These are phyloP conservation scores for Zoanthus gigantus DNA, from an alignment of 92 coral and sea anemone genomes.

Conservation along the genomic window DNA sequence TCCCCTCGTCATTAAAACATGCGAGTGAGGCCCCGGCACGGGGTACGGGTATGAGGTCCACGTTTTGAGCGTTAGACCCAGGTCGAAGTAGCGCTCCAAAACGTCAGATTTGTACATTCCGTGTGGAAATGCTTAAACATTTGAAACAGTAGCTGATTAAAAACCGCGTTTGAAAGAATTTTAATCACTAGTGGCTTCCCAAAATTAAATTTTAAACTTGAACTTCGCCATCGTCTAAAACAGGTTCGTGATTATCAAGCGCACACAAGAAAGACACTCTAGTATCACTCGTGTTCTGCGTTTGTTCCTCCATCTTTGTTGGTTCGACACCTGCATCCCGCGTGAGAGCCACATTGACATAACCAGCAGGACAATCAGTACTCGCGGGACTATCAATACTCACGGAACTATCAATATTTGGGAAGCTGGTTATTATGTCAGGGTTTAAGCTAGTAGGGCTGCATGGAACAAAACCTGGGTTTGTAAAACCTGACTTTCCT, in stretches of 20 bases:
- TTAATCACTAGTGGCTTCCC: too few species aligned
- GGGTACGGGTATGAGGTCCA: too few species aligned
- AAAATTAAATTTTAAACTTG: conserved; percentile 26
- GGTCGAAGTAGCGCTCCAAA: too few species aligned
- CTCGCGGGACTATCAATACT: conserved; percentile 1
- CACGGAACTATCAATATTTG: background rate
- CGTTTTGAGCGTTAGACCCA: too few species aligned
- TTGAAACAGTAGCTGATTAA: too few species aligned
- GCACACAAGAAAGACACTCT: background rate
- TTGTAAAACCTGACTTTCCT: background rate
- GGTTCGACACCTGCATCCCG: background rate
- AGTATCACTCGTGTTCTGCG: background rate
- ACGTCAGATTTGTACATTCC: too few species aligned
- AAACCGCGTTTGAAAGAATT: too few species aligned
- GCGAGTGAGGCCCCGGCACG: too few species aligned
- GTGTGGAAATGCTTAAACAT: too few species aligned
- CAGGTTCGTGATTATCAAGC: background rate
- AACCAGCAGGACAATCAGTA: conserved; percentile 7
- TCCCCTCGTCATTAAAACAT: too few species aligned
- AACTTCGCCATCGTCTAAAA: conserved; percentile 52
- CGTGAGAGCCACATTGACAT: conserved; percentile 12
- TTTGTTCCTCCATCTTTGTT: background rate
- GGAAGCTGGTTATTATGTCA: background rate
- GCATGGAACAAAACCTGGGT: conserved; percentile 21
- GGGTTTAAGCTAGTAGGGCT: conserved; percentile 6